These are phyloP conservation scores for Anguilla megastoma DNA, from an alignment of 2,797 vertebrate genomes.

Conservation along the genomic window DNA sequence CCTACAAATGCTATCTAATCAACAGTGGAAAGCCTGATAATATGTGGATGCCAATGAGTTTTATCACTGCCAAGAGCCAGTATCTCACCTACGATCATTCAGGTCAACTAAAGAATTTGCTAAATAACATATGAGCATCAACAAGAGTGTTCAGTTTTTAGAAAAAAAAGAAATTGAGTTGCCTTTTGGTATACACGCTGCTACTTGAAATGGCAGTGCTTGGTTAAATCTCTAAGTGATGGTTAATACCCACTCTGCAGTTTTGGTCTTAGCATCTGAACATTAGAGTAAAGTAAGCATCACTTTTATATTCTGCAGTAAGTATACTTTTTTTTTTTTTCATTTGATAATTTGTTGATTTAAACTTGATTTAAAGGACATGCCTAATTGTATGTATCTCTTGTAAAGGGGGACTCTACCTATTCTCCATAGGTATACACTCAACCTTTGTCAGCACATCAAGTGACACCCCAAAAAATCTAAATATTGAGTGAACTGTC, in stretches of 20 bases:
- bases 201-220: background rate
- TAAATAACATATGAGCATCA: background rate
- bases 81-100: background rate
- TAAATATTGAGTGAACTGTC: background rate
- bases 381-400: background rate
- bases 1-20: background rate
- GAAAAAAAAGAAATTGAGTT: background rate
- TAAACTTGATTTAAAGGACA: background rate
- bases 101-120: background rate
- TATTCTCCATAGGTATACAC: too few species aligned
- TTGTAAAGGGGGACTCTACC: too few species aligned
- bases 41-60: background rate
- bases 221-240: background rate
- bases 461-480: background rate
- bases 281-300: background rate
- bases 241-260: background rate
- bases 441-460: background rate
- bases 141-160: background rate
- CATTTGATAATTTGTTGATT: background rate
- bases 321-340: background rate
- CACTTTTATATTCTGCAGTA: background rate
- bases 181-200: background rate
- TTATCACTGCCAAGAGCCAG: background rate
- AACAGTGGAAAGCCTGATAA: background rate
- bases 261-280: background rate